Base-by-base conservation (phyloP, 2,113 vertebrate species). In the Salvelinus alpinus region DNA sequence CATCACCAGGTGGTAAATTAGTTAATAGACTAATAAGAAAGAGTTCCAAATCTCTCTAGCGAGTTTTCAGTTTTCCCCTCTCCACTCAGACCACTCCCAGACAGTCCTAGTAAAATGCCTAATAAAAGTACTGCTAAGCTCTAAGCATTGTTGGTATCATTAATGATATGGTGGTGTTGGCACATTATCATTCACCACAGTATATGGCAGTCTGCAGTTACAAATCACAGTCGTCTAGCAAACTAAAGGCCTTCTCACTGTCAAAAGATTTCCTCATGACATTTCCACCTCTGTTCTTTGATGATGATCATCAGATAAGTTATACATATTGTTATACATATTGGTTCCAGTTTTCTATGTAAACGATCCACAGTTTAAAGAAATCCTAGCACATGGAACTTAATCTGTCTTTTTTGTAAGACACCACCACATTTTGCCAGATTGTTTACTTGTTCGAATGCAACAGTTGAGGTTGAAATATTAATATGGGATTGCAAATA, bases 331-430 rank as follows among this genome's bases (percentile, higher is more conserved):
- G 18, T 34, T 34, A 34, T 27, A 67, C 29, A 29, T 29, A 29
- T 29, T 29, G 73, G 38, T 27, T 74, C 48, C 27, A 67, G 62
- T 74, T 74, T 67, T 67, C 73, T 59, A 73, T 66, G 22, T 27
- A n/a, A 66, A 65, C 38, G 16, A 74, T 67, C 73, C 64, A 48
- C 64, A 31, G 22, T 24, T n/a, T 74, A 74, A 44, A 18, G 9
- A 48, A 51, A 67, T 27, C 38, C 6, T 74, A 9, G 29, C 18
- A 38, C 67, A 69, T 44, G 67, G 67, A 44, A 9, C 34, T 7
- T 20, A n/a, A n/a, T 44, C 14, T 34, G 2, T 22, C 4, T 44
- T 38, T 65, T 66, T 48, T 47, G 27, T 25, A n/a, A 66, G 34
- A n/a, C 67, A 44, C 8, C 31, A 38, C 67, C 67, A 44, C 34